Conservation (phyloP, 2,113 vertebrate genomes). For the Gymnorhina tibicen region DNA sequence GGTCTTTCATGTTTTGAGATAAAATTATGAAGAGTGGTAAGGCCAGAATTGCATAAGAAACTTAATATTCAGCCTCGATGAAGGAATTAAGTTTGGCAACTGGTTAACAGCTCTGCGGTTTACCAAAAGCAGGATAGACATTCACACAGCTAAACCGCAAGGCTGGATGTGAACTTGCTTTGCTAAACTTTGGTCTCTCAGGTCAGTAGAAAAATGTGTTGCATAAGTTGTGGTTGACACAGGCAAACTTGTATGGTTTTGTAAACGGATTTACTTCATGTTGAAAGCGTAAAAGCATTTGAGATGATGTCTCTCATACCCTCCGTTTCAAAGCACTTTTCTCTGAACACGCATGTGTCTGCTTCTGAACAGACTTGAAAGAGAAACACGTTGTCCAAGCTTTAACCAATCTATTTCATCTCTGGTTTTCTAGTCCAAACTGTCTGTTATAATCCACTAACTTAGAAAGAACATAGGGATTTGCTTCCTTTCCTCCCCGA, state of each 20-base stretch:
- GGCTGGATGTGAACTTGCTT: neutral
- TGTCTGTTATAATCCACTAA: neutral
- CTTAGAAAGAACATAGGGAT: neutral
- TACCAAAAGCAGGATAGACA: neutral
- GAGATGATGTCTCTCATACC: neutral
- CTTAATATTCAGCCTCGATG: neutral
- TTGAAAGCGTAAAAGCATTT: neutral
- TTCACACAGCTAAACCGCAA: neutral
- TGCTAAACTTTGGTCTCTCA: neutral
- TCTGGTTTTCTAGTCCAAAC: neutral
- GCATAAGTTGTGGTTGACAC: neutral
- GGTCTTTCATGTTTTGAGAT: neutral
- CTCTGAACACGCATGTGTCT: neutral
- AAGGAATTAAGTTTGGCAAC: neutral
- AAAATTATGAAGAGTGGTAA: neutral
- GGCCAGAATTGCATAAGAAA: neutral
- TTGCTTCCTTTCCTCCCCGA: neutral
- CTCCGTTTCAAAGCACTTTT: neutral
- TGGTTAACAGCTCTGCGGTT: neutral
- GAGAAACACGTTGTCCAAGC: accelerated
- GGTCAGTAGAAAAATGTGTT: neutral
- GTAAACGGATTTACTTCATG: neutral
- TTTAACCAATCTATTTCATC: neutral
- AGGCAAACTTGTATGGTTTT: neutral
- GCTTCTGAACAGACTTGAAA: neutral